Percentiles rank a stretch among this genome's conserved stretches.
Conservation (phyloP, 1,140 invertebrate genomes). For the Drosophila nigrodunni region DNA sequence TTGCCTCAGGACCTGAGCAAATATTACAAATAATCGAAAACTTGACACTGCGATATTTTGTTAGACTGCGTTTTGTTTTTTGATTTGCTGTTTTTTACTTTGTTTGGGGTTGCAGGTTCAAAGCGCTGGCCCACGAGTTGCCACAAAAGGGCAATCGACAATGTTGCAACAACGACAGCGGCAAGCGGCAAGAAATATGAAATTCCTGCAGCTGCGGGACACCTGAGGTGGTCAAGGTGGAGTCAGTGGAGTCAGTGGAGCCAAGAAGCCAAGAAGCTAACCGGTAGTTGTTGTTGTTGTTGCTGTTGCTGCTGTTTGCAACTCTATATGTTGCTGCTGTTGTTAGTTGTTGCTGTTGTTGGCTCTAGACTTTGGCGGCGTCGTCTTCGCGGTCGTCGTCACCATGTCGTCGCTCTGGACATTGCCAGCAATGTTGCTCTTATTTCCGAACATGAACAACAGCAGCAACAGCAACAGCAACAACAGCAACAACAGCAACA, state of each 20-base stretch:
- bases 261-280: conserved; percentile 27
- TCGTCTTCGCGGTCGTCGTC: conserved; percentile 55
- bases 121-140: conserved; percentile 32
- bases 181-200: conserved; percentile 58
- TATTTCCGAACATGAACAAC: conserved; percentile 76
- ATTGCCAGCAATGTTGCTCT: conserved; percentile 76
- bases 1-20: conserved; percentile 22
- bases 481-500: conserved; percentile 36
- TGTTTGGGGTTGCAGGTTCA: conserved; percentile 33
- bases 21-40: conserved; percentile 48
- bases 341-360: conserved; percentile 17
- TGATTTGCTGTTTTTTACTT: background rate
- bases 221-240: conserved; percentile 47
- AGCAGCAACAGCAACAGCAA: conserved; percentile 29
- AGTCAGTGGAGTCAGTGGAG: conserved; percentile 6
- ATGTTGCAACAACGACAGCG: conserved; percentile 30
- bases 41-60: conserved; percentile 40
- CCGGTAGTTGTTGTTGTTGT: conserved; percentile 44
- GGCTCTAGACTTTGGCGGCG: conserved; percentile 60
- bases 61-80: conserved; percentile 5
- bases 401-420: conserved; percentile 76
- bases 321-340: conserved; percentile 16
- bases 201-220: conserved; percentile 62
- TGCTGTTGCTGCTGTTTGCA: conserved; percentile 22
- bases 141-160: conserved; percentile 64